Evolutionary conservation across 2,797 vertebrate genomes (phyloP).

Genomic region (Pelochelys cantorii): DNA sequence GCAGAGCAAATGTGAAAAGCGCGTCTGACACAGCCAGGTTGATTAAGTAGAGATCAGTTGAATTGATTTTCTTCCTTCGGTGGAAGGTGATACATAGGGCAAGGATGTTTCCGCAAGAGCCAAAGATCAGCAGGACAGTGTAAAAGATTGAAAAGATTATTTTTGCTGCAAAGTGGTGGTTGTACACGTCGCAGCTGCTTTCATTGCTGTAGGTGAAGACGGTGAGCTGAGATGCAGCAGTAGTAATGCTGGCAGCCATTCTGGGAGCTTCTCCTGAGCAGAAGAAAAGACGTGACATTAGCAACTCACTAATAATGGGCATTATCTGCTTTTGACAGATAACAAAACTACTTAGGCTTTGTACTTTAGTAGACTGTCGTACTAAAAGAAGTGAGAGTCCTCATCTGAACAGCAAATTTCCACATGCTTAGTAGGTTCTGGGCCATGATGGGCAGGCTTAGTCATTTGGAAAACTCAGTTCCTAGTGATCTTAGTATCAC

Average conservation of each 20-base stretch:
- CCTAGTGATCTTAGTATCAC: background rate
- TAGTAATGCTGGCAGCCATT: background rate
- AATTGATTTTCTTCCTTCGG: slow-evolving; percentile 87
- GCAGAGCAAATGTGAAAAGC: slow-evolving; percentile 87
- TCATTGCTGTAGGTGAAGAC: slow-evolving; percentile 61
- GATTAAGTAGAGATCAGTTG: slow-evolving; percentile 85
- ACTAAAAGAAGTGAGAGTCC: background rate
- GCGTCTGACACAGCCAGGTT: slow-evolving; percentile 88
- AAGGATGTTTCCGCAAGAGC: slow-evolving; percentile 84
- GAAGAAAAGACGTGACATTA: slow-evolving; percentile 20
- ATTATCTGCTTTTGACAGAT: background rate
- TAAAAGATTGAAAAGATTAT: slow-evolving; percentile 86
- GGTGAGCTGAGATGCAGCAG: fast-evolving
- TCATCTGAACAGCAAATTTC: background rate
- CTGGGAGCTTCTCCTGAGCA: background rate
- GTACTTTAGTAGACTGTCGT: background rate
- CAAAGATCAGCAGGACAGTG: slow-evolving; percentile 80
- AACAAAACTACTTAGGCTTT: background rate
- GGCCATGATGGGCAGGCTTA: background rate
- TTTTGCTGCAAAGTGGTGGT: slow-evolving; percentile 73
- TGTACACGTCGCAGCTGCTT: slow-evolving; percentile 83
- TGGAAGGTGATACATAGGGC: slow-evolving; percentile 86
- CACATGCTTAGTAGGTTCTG: background rate
- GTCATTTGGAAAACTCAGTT: background rate
- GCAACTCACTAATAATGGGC: background rate